phyloP scores from a whole-genome alignment of 2,888 invertebrate species.

The Syritta pipiens region DNA sequence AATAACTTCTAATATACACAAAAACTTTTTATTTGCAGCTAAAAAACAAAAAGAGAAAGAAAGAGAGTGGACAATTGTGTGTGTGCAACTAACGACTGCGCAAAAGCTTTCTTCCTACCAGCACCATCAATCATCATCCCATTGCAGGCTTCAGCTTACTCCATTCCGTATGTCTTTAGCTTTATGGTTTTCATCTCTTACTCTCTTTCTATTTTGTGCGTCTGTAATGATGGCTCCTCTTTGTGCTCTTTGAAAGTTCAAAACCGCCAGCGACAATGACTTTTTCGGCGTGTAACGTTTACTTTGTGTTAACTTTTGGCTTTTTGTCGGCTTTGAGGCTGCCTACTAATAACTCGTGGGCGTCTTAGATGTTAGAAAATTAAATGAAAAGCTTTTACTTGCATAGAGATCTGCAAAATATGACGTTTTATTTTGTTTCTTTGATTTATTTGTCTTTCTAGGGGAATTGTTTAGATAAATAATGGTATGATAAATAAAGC shows the following conservation, averaged over 20 bases:
- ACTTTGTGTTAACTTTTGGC: conserved; percentile 42
- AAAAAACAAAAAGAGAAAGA: not conserved
- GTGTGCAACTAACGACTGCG: not conserved
- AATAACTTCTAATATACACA: too few relatives aligned
- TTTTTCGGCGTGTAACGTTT: conserved; percentile 32
- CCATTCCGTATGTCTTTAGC: conserved; percentile 1
- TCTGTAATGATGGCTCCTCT: not conserved
- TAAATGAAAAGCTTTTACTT: conserved; percentile 9
- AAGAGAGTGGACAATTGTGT: not conserved
- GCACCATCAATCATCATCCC: not conserved
- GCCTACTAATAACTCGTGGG: conserved; percentile 5
- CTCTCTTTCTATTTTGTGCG: not conserved
- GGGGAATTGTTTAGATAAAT: too few relatives aligned
- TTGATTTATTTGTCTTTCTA: too few relatives aligned
- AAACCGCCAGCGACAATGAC: conserved; percentile 29
- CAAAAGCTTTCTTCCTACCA: conserved; percentile 9
- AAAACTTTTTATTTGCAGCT: too few relatives aligned
- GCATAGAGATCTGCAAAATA: not conserved
- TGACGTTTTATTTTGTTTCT: not conserved
- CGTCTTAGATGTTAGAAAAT: not conserved
- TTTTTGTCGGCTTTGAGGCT: conserved; percentile 27
- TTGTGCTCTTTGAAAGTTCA: conserved; percentile 23
- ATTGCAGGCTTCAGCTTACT: conserved; percentile 14
- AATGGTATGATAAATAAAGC: too few relatives aligned
- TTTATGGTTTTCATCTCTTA: not conserved